Evolutionary conservation across 2,888 invertebrate species (phyloP).

Genomic region (Empis livida): DNA sequence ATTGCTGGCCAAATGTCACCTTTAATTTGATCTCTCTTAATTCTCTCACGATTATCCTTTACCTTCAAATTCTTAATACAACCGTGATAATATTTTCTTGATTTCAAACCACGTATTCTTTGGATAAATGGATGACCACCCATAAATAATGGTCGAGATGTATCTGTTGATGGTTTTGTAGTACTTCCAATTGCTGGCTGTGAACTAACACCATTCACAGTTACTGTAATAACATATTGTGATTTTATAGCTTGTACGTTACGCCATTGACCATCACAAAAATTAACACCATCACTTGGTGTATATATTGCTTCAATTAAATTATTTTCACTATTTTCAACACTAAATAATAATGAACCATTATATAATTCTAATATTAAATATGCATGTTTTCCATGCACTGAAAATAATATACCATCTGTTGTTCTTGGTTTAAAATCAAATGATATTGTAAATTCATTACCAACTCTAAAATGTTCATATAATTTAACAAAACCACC

Average conservation of each 20-base stretch:
- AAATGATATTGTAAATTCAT: constrained; percentile 64
- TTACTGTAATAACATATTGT: constrained; percentile 78
- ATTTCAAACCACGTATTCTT: constrained; percentile 50
- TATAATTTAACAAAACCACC: constrained; percentile 56
- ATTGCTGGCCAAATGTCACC: constrained; percentile 65
- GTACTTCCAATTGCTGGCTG: constrained; percentile 57
- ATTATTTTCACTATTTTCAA: constrained; percentile 65
- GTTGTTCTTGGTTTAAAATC: constrained; percentile 76
- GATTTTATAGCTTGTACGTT: constrained; percentile 69
- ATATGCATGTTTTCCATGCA: constrained; percentile 69
- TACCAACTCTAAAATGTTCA: constrained; percentile 67
- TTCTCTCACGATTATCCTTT: constrained; percentile 38
- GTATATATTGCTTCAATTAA: constrained; percentile 56
- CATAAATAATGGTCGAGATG: constrained; percentile 74
- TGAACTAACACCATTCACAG: constrained; percentile 69
- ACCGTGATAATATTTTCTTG: constrained; percentile 61
- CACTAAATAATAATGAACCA: constrained; percentile 70
- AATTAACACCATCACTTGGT: constrained; percentile 48
- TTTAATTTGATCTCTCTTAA: constrained; percentile 46
- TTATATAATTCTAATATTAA: constrained; percentile 77
- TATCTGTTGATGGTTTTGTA: constrained; percentile 56
- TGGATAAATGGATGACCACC: constrained; percentile 66
- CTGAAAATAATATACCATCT: constrained; percentile 74
- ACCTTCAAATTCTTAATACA: constrained; percentile 63
- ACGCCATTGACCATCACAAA: constrained; percentile 96